Evolutionary conservation across 2,888 invertebrate species (phyloP).

Genomic region (Nesidiocoris tenuis): DNA sequence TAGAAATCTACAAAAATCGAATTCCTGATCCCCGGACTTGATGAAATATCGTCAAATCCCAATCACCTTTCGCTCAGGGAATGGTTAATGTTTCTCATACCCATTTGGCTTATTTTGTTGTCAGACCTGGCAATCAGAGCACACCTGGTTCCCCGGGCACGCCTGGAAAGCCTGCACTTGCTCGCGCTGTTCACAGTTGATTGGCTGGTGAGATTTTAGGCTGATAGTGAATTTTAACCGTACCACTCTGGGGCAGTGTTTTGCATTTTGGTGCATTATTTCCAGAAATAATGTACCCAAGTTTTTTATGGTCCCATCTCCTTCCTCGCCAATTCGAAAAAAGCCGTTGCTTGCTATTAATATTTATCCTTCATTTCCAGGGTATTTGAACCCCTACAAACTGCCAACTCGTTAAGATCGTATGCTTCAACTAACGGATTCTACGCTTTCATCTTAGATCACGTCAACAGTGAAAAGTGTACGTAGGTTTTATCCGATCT

Average conservation of each 20-base stretch:
- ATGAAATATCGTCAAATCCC: no score
- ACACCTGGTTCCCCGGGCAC: slow-evolving; percentile 68
- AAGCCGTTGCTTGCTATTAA: no score
- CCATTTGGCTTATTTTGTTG: slow-evolving; percentile 20
- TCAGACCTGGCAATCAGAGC: slow-evolving; percentile 59
- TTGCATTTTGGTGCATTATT: no score
- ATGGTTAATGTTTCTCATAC: no score
- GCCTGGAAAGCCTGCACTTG: slow-evolving; percentile 65
- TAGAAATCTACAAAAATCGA: no score
- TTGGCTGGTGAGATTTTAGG: slow-evolving; percentile 58
- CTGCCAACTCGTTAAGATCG: slow-evolving; percentile 52
- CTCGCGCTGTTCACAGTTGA: slow-evolving; percentile 62
- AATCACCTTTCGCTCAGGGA: no score
- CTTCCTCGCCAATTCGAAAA: no score
- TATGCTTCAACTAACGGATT: slow-evolving; percentile 54
- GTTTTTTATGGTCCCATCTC: no score
- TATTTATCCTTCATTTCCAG: no score
- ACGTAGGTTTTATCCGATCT: slow-evolving; percentile 51
- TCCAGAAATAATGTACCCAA: no score
- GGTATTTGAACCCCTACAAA: slow-evolving; percentile 59
- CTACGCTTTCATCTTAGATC: slow-evolving; percentile 54
- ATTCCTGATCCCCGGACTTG: no score
- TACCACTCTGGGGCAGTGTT: background rate
- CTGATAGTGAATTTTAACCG: background rate
- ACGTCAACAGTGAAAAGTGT: slow-evolving; percentile 55